Evolutionary conservation across 2,797 vertebrate species (phyloP).

Genomic region (Malacoraja senta): DNA sequence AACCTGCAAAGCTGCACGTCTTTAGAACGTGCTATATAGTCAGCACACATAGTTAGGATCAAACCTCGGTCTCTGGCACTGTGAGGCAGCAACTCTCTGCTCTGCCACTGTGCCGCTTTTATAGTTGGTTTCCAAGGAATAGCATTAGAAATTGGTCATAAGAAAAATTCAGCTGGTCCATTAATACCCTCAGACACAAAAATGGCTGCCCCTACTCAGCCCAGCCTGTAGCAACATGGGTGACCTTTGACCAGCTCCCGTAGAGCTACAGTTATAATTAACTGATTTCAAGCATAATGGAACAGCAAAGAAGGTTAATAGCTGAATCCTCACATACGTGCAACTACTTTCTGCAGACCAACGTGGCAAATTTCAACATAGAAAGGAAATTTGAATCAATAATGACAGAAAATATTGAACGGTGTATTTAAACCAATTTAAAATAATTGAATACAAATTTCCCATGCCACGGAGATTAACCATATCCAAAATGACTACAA

Average conservation of each 20-base stretch:
- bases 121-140: neutral
- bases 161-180: neutral
- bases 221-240: neutral
- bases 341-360: neutral
- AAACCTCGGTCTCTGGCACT: no score
- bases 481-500: neutral
- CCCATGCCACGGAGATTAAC: neutral
- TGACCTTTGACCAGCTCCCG: neutral
- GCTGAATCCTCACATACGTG: neutral
- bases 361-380: neutral
- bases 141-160: neutral
- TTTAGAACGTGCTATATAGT: no score
- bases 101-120: no score
- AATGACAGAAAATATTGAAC: neutral
- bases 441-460: neutral
- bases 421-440: neutral
- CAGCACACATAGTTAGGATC: no score
- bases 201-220: neutral
- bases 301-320: neutral
- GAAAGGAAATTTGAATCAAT: neutral
- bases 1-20: no score
- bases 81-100: no score
- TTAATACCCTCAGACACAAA: neutral
- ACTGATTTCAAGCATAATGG: neutral
- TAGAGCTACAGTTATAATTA: neutral